Evolutionary conservation across 2,113 vertebrate genomes (phyloP).

Genomic region (Columba janthina): DNA sequence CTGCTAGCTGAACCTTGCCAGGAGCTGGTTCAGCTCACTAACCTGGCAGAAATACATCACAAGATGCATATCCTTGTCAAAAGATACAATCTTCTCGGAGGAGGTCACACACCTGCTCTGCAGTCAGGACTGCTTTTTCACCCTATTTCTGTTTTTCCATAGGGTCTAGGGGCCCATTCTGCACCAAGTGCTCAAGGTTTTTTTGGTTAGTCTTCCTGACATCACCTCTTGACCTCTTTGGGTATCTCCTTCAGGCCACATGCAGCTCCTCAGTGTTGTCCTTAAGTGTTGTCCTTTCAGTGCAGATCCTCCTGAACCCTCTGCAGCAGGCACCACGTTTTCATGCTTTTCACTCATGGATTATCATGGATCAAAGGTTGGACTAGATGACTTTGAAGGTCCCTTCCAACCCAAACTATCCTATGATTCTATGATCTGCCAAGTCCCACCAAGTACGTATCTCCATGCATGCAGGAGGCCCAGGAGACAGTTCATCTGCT

Average conservation of each 20-base stretch:
- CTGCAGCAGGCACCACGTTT: neutral
- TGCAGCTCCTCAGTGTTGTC: neutral
- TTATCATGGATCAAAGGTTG: no score
- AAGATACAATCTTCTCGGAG: neutral
- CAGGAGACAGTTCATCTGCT: no score
- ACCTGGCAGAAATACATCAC: neutral
- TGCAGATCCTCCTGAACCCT: neutral
- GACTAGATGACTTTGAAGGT: no score
- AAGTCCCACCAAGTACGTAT: no score
- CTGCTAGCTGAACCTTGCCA: neutral
- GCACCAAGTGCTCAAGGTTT: neutral
- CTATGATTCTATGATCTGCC: no score
- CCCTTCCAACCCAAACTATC: no score
- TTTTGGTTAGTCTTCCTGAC: neutral
- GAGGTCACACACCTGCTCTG: neutral
- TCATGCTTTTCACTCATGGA: no score
- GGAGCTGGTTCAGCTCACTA: neutral
- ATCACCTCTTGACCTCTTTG: neutral
- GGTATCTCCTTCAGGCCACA: neutral
- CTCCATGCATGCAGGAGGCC: no score
- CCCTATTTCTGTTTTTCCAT: neutral
- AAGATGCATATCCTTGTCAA: neutral
- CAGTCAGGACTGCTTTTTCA: neutral
- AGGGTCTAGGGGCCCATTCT: neutral
- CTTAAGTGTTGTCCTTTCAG: neutral